A percentile compares a stretch with the other conserved stretches of the same genome.
Evolutionary conservation across 2,888 invertebrate genomes (phyloP).

Genomic region (Chirona hameri): DNA sequence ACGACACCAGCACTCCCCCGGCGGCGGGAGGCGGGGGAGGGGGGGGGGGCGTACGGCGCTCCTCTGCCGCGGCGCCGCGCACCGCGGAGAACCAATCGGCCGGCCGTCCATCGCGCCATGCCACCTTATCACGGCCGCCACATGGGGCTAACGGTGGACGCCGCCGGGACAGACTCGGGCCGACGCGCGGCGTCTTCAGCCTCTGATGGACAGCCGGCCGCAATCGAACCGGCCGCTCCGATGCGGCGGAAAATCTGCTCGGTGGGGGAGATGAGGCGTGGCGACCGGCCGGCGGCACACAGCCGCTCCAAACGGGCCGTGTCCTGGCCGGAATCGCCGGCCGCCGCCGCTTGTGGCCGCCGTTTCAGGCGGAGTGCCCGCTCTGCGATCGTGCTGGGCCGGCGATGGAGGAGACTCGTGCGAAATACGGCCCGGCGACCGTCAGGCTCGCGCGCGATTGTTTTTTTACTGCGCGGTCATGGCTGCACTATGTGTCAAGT

Average conservation of each 20-base stretch:
- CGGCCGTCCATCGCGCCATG: not conserved
- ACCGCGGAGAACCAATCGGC: not conserved
- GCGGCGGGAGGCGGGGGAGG: no score
- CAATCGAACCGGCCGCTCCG: not conserved
- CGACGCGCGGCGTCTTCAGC: not conserved
- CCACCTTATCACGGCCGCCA: not conserved
- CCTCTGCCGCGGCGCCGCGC: not conserved
- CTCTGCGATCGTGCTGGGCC: not conserved
- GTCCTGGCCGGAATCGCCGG: not conserved
- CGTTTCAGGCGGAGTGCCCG: not conserved
- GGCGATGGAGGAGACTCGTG: not conserved
- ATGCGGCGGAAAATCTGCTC: not conserved
- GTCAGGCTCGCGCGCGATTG: not conserved
- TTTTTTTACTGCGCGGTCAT: not conserved
- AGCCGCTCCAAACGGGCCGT: not conserved
- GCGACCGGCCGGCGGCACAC: not conserved
- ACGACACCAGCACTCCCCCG: no score
- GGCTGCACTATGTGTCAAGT: conserved; percentile 13
- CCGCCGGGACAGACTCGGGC: not conserved
- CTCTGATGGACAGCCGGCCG: not conserved
- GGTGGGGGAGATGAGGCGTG: not conserved
- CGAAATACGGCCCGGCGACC: not conserved
- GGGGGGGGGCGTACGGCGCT: not conserved
- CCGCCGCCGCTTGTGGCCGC: not conserved
- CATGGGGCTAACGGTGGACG: not conserved